These are phyloP conservation scores for Trachelus iudaicus DNA, from an alignment of 2,888 invertebrate genomes.

Conservation along the genomic window DNA sequence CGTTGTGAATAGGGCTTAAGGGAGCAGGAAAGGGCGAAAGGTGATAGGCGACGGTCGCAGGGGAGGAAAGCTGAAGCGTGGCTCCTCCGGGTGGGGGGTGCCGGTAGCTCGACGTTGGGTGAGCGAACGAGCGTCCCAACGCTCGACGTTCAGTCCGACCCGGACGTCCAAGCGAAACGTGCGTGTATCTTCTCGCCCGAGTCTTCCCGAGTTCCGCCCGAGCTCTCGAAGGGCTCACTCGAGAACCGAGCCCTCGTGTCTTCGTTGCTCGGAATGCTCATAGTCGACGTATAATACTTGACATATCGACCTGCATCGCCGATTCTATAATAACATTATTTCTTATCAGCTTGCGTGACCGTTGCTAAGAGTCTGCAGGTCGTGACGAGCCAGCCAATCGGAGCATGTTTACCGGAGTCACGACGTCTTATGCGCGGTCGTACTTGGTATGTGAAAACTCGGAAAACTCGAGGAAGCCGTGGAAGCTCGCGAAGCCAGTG, in stretches of 20 bases:
- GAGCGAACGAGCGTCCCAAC: conserved; percentile 33
- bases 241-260: background rate
- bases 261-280: too few species aligned
- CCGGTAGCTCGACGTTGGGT: conserved; percentile 48
- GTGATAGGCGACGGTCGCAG: background rate
- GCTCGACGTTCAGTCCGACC: conserved; percentile 58
- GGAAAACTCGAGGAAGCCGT: too few species aligned
- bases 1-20: background rate
- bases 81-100: conserved; percentile 56
- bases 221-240: background rate
- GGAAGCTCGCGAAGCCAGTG: too few species aligned
- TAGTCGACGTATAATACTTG: too few species aligned
- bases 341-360: too few species aligned
- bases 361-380: too few species aligned
- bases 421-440: too few species aligned
- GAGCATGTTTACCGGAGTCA: too few species aligned
- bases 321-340: too few species aligned
- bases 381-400: too few species aligned
- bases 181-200: conserved; percentile 20
- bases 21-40: background rate
- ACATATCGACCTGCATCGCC: too few species aligned
- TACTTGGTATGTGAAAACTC: too few species aligned
- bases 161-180: conserved; percentile 61
- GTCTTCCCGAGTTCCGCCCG: background rate
- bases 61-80: conserved; percentile 47